Evolutionary conservation across 2,113 vertebrate genomes (phyloP), one percentile per base, ranked within the genome.

Genomic region (Aptenodytes patagonicus): DNA sequence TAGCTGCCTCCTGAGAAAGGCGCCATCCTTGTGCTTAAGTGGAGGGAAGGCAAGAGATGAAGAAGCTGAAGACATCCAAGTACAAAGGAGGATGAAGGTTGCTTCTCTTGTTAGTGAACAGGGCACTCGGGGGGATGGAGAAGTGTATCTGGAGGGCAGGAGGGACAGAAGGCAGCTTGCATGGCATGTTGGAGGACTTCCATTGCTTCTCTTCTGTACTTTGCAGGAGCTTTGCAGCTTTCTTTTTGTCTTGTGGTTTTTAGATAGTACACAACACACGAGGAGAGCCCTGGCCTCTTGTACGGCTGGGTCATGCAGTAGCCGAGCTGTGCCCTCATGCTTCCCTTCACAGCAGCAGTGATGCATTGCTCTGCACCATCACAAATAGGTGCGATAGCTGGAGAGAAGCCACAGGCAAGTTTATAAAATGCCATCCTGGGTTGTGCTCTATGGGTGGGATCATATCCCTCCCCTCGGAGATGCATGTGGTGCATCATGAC

Each of bases 361-460:
- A 19, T 31, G 34, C 0, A 1, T 31, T 24, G 44, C 21, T 65
- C 51, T 32, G 34, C 44, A 24, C 42, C 10, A 0, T 17, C 52
- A 16, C 24, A 34, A 20, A n/a, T 13, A 0, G 4, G 49, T n/a
- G 46, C 3, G 0, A 17, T 18, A 32, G 26, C 28, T 32, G 26
- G 15, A 55, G 66, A 38, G 73, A 49, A 58, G 54, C 54, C 22
- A 32, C 61, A 36, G 66, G 16, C 73, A 34, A 54, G 75, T 38
- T 49, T 29, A 25, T 55, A 26, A 72, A 66, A 51, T 26, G 10
- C 22, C 31, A 12, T 36, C 29, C 38, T 25, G 31, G 44, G 31
- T n/a, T 31, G 22, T 51, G 32, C 29, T 2, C 36, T 46, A 6
- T 1, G 3, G 17, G 14, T 54, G 42, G 49, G 61, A 25, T 62